These are phyloP conservation scores for Panzeria rudis DNA, from an alignment of 2,888 invertebrate species.

Conservation along the genomic window DNA sequence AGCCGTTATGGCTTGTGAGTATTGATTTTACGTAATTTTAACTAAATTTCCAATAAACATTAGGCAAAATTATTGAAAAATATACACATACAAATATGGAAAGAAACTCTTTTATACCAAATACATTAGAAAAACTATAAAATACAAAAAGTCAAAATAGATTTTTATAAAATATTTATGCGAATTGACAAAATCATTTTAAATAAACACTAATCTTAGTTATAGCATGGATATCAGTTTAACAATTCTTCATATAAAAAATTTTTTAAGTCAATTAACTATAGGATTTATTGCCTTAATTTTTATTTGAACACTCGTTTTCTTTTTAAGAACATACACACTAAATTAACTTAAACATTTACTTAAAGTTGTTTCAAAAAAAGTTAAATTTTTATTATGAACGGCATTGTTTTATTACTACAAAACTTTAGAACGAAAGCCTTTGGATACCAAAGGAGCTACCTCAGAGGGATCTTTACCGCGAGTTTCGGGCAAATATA, in stretches of 20 bases:
- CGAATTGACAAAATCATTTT: background rate
- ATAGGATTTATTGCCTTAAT: conserved; percentile 12
- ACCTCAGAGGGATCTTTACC: conserved; percentile 88
- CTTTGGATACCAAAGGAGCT: conserved; percentile 86
- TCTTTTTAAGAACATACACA: background rate
- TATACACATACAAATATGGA: background rate
- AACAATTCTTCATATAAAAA: too few relatives aligned
- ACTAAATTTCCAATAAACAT: background rate
- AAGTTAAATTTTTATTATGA: background rate
- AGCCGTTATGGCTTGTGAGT: too few relatives aligned
- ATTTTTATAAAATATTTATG: conserved; percentile 6
- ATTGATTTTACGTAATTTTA: background rate
- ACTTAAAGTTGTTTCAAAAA: background rate
- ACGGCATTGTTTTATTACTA: background rate
- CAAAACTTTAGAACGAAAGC: conserved; percentile 85
- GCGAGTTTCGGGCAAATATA: conserved; percentile 90
- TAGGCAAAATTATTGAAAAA: too few relatives aligned
- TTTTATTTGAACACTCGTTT: conserved; percentile 35
- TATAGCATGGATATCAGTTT: background rate
- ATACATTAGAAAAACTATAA: background rate
- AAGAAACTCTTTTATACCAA: background rate
- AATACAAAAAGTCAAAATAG: background rate
- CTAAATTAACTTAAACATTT: background rate
- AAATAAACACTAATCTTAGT: background rate
- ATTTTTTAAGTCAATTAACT: background rate